Evolutionary conservation across 2,888 invertebrate genomes (phyloP), one percentile per base, ranked within the genome.

Genomic region (Lordiphosa andalusiaca): DNA sequence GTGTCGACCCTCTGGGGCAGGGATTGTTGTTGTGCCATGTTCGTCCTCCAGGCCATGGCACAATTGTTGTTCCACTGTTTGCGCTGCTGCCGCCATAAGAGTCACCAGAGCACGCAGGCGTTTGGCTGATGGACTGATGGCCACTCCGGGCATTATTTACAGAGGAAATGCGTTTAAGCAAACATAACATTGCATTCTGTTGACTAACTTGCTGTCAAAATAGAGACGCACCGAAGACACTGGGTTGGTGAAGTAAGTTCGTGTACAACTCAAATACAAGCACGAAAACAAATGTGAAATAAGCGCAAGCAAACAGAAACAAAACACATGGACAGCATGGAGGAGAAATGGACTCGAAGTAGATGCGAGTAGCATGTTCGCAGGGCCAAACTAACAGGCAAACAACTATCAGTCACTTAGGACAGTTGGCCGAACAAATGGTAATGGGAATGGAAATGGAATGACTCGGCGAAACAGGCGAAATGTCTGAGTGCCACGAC

Each of bases 351-450:
- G 68, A 68, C 67, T 57, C 48, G 56, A 53, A 35, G 70, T 73
- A 61, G 60, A 23, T 44, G 52, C 48, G 47, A 42, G 58, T 64
- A 10, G 65, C 21, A 55, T 46, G 53, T 39, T 47, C 53, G 58
- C 55, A 54, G 50, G 64, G 63, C 66, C 64, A 84, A 75, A 78
- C 67, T 83, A 82, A 47, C 85, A 64, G 58, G 66, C 76, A 83
- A 80, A 75, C 85, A 78, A 85, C 78, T 83, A 85, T 85, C 85
- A 76, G 76, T 80, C 78, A 83, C 78, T 80, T 85, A 80, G 83
- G 67, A 58, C 63, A 63, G 63, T 63, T 42, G 63, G 47, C 50
- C 66, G 50, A 66, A 58, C 50, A 67, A 16, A 37, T 35, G 16
- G 36, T 38, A 35, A 23, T 47, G 57, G 47, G 6, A 12, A n/a